Evolutionary conservation across 2,888 invertebrate species (phyloP), one percentile per base, ranked within the genome.

Genomic region (Epirrhoe tristata): DNA sequence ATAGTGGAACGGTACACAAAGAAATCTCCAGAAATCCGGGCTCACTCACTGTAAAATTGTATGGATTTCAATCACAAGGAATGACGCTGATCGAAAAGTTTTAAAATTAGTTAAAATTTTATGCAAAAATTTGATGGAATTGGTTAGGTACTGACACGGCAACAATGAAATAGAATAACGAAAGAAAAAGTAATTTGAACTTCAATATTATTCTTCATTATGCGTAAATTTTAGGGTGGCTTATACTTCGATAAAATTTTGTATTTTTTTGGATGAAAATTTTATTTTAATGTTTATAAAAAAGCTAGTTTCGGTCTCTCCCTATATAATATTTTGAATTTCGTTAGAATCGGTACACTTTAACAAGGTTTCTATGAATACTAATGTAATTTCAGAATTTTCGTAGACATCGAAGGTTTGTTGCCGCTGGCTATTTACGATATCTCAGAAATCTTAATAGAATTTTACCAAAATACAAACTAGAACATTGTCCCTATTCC

Each of bases 1-100:
- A 77, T 78, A 76, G 73, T 76, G 72, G 74, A 79, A 78, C 74
- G 74, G 78, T 60, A 57, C 55, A 70, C 67, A 72, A 69, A 67
- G 70, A 70, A 69, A 82, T 81, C 74, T 74, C 70, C 66, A 74
- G 74, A 79, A 82, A 85, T 84, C 80, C 78, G 77, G 72, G 81
- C 77, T 77, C 83, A 77, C 69, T 80, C 76, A 77, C 78, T 82
- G 81, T 84, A 81, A 87, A 86, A 81, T 81, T 80, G 76, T 79
- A 78, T 80, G 78, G 78, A 78, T 81, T 71, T 78, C 80, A 79
- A 82, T 81, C 79, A 79, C 72, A 72, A 66, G 64, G 72, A 79
- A 79, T 79, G 74, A 73, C 65, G 74, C 58, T 60, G 69, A 77
- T 77, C 69, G 70, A 77, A 75, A 79, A 76, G 71, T 79, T 71